Evolutionary conservation across 2,113 vertebrate species (phyloP).

Genomic region (Chionomys nivalis): DNA sequence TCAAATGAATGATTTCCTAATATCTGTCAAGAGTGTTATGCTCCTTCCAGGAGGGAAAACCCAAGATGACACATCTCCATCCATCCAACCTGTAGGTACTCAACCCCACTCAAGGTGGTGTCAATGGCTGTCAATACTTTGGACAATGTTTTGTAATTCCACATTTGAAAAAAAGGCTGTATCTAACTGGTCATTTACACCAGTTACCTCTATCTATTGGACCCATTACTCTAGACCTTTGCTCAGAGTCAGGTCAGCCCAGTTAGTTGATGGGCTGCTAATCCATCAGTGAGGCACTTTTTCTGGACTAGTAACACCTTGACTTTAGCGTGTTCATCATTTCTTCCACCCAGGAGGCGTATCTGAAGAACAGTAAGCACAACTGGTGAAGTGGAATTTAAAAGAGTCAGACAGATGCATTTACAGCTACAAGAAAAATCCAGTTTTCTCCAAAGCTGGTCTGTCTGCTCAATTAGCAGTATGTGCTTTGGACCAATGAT

Average conservation of each 20-base stretch:
- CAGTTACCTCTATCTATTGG: background rate
- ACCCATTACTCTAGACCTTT: background rate
- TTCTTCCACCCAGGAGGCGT: background rate
- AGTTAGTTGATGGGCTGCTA: background rate
- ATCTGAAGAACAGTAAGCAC: background rate
- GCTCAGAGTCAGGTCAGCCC: background rate
- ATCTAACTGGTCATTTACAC: background rate
- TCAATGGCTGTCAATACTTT: background rate
- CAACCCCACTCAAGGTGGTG: background rate
- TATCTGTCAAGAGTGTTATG: background rate
- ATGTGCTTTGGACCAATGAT: background rate
- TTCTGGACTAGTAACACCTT: background rate
- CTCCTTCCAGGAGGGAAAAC: background rate
- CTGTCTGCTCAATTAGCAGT: background rate
- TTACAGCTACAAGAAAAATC: background rate
- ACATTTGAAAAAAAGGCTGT: background rate
- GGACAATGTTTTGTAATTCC: background rate
- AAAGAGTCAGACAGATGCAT: background rate
- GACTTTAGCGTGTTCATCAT: background rate
- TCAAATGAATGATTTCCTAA: background rate
- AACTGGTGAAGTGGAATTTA: constrained; percentile 12
- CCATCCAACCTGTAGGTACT: background rate
- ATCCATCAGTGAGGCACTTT: background rate
- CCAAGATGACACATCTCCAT: background rate
- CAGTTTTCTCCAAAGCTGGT: background rate